Evolutionary conservation across 2,113 vertebrate species (phyloP).

Genomic region (Fregetta grallaria): DNA sequence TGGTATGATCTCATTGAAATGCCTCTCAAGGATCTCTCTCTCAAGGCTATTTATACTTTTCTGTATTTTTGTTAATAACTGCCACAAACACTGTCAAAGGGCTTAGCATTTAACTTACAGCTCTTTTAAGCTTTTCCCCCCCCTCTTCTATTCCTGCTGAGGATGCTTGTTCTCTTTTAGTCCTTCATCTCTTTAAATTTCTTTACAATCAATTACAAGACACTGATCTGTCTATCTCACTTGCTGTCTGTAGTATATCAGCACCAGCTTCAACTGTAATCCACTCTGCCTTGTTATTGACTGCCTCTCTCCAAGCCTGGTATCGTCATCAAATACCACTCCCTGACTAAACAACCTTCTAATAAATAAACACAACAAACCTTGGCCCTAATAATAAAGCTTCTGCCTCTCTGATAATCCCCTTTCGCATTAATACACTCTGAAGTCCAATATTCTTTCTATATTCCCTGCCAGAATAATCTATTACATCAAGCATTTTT

Average conservation of each 20-base stretch:
- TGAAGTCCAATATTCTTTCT: not conserved
- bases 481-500: not conserved
- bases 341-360: slow-evolving; percentile 9
- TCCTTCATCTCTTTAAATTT: slow-evolving; percentile 37
- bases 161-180: not conserved
- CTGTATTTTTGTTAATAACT: not conserved
- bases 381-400: slow-evolving; percentile 12
- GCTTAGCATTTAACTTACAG: not conserved
- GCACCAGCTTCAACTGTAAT: slow-evolving; percentile 41
- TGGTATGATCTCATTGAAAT: not conserved
- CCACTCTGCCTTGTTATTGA: slow-evolving; percentile 53
- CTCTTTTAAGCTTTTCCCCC: not conserved
- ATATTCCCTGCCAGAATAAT: not conserved
- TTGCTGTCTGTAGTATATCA: slow-evolving; percentile 8
- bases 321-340: slow-evolving; percentile 29
- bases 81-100: not conserved
- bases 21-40: not conserved
- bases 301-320: not conserved
- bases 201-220: slow-evolving; percentile 52
- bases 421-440: not conserved
- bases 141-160: not conserved
- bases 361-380: slow-evolving; percentile 49
- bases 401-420: not conserved
- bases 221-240: slow-evolving; percentile 35
- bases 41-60: not conserved